A percentile compares a stretch with the other conserved stretches of the same genome.
Conservation (phyloP, 2,113 vertebrate species). For the Cyphomyrus discorhynchus region DNA sequence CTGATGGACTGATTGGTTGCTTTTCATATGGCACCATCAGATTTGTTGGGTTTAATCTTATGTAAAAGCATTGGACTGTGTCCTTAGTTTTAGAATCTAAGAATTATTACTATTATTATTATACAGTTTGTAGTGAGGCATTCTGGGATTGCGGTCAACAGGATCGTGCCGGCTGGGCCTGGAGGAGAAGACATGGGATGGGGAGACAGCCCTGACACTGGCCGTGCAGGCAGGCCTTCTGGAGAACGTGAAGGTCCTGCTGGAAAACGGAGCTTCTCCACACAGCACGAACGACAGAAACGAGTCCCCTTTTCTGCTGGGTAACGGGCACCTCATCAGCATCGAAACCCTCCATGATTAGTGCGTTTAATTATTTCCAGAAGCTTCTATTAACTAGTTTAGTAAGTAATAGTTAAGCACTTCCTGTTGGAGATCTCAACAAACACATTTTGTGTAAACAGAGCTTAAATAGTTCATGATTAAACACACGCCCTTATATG, state of each 20-base stretch:
- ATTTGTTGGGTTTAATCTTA: neutral
- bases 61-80: neutral
- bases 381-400: neutral
- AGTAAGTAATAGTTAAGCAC: constrained; percentile 4
- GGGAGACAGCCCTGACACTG: constrained; percentile 72
- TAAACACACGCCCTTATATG: neutral
- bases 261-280: constrained; percentile 63
- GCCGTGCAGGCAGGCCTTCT: constrained; percentile 50
- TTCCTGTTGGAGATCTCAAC: neutral
- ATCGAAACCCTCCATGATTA: neutral
- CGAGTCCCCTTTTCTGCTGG: constrained; percentile 70
- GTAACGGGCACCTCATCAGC: constrained; percentile 45
- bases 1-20: neutral
- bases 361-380: neutral
- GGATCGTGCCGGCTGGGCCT: constrained; percentile 58
- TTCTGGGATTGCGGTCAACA: neutral
- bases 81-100: neutral
- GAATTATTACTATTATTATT: neutral
- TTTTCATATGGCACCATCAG: neutral
- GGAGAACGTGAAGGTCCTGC: constrained; percentile 37
- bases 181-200: constrained; percentile 67
- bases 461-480: neutral
- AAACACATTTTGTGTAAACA: neutral
- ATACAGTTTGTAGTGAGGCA: neutral
- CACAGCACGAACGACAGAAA: constrained; percentile 66